Evolutionary conservation across 2,797 vertebrate species (phyloP), one percentile per base, ranked within the genome.

Genomic region (Aulostomus chinensis): DNA sequence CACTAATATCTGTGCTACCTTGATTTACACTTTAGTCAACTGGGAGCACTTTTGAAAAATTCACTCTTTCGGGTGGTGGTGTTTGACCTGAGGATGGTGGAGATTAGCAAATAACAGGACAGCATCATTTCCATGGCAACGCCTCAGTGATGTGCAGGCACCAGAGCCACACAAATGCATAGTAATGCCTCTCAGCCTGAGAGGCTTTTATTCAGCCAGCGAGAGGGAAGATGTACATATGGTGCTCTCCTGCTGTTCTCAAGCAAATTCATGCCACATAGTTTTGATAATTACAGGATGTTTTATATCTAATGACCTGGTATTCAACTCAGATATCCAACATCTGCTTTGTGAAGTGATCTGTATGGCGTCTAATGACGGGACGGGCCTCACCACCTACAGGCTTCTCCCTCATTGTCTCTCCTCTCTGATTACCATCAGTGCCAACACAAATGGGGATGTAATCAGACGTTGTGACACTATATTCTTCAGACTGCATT

Each of bases 121-220:
- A 43, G 33, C 56, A 58, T 78, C 67, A 67, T 90, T 73, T 49
- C 83, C 84, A 87, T 90, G 85, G 85, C 58, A 86, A 90, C 82
- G 3, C 17, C 37, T 69, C 53, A 61, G 12, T 62, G 43, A 68
- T 59, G 51, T 69, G 58, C 50, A 29, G 29, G 43, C 57, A 42
- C 41, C 34, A 15, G 37, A 68, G 72, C 55, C 9, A 31, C 37
- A 59, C 26, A 45, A 69, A 76, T 68, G 73, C 68, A 74, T 69
- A 62, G 51, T 66, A 74, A 80, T 60, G 58, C 33, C 33, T 63
- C 20, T 30, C 46, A 56, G 65, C 42, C 12, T 17, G 56, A 54
- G 58, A 43, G 35, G 10, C 33, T 58, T 46, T 37, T 41, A 75
- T 58, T 71, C 20, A 39, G 50, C 37, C n/a, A 1, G 9, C 40